Base-by-base conservation (phyloP, 2,113 vertebrate genomes). In the Elephas maximus region DNA sequence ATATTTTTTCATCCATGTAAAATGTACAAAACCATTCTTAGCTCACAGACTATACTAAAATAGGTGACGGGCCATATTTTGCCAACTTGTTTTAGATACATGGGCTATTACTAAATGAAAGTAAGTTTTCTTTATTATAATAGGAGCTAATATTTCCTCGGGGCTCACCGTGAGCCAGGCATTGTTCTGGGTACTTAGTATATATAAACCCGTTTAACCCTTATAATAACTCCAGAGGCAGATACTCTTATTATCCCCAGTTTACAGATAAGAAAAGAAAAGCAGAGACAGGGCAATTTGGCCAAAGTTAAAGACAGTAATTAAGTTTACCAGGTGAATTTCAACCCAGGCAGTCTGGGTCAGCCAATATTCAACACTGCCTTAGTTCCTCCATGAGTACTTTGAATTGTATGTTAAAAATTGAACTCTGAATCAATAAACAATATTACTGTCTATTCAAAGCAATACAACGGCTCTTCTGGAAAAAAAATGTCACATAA, bases 61-160 rank as follows among this genome's bases (percentile, higher is more conserved):
- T 30, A 78, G 7, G 23, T n/a, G 93, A 1, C 2, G 9, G 23
- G 44, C 33, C 48, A 33, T 23, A 69, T 15, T 80, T 53, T 86
- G 26, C n/a, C 17, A 83, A 71, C 0, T 1, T 93, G 21, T 93
- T 85, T 95, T 90, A 88, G 92, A 95, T 7, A 96, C 6, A 92
- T 30, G 11, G 24, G 48, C 57, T 48, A 90, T 79, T 80, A 84
- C 26, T 9, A 84, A 92, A 87, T 90, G 26, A 93, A 95, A 78
- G 12, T 67, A 65, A 51, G 30, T 73, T 81, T 84, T 76, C 73
- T 77, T 48, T 80, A 63, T 48, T 80, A 63, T 71, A 94, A 24
- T 85, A 89, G 93, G 33, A 97, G 12, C 30, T 93, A 92, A 30
- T 82, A 93, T 82, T 94, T 97, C 26, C 91, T 91, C 69, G 93